phyloP scores from a whole-genome alignment of 2,113 vertebrate species.

The Sardina pilchardus region DNA sequence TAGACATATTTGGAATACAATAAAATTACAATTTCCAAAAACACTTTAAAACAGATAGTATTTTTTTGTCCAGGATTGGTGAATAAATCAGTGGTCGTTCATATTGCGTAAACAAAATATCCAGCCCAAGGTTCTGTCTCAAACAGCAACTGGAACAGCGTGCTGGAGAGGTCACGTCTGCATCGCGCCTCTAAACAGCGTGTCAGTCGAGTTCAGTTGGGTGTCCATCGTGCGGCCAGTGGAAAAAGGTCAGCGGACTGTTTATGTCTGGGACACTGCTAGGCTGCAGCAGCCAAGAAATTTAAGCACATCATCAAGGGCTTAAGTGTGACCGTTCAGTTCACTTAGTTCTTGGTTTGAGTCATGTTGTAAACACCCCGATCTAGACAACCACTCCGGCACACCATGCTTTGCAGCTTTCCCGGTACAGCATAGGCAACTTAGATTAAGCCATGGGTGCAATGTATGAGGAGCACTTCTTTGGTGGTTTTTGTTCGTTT shows the following conservation, averaged over 20 bases:
- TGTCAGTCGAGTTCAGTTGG: not conserved
- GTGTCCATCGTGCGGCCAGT: not conserved
- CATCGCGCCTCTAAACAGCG: not conserved
- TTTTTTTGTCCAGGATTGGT: conserved; percentile 24
- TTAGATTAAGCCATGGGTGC: not conserved
- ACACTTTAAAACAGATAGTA: not conserved
- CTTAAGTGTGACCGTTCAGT: not conserved
- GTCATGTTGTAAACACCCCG: not conserved
- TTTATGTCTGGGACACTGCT: not conserved
- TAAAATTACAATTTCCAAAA: conserved; percentile 43
- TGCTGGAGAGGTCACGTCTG: not conserved
- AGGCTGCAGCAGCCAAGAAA: not conserved
- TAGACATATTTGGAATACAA: conserved; percentile 38
- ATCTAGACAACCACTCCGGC: not conserved
- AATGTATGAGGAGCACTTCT: not conserved
- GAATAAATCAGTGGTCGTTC: conserved; percentile 54
- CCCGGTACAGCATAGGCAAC: not conserved
- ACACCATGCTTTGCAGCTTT: not conserved
- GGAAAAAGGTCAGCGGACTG: not conserved
- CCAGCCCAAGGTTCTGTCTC: conserved; percentile 20
- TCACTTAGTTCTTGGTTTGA: not conserved
- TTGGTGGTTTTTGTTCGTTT: not conserved
- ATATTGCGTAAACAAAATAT: conserved; percentile 47
- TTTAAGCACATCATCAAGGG: conserved; percentile 2
- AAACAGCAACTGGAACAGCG: not conserved